A percentile compares a stretch with the other conserved stretches of the same genome.
phyloP scores from a whole-genome alignment of 2,113 vertebrate species.

The Gambusia holbrooki region DNA sequence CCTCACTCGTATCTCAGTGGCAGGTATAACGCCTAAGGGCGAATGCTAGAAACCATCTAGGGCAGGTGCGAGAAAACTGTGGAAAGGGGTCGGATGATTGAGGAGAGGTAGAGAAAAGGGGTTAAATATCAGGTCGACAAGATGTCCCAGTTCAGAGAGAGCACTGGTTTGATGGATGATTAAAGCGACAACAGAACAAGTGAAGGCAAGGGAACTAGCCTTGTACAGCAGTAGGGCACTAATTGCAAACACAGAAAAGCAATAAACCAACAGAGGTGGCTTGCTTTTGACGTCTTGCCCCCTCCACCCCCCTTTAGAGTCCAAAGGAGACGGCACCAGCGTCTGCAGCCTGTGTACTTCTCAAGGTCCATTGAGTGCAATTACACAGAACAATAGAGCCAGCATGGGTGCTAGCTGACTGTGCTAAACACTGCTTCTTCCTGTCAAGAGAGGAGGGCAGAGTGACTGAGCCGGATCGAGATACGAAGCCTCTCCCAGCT shows the following conservation, averaged over 20 bases:
- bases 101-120: constrained; percentile 53
- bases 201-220: constrained; percentile 12
- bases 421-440: constrained; percentile 64
- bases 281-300: neutral
- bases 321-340: constrained; percentile 15
- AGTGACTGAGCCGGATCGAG: constrained; percentile 50
- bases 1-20: constrained; percentile 32
- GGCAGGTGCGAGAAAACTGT: constrained; percentile 22
- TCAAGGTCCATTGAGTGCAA: constrained; percentile 74
- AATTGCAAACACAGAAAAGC: constrained; percentile 4
- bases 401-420: constrained; percentile 62
- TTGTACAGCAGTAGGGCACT: neutral
- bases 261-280: neutral
- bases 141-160: constrained; percentile 64
- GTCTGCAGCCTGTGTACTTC: constrained; percentile 39
- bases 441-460: constrained; percentile 56
- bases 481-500: constrained; percentile 35
- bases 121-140: constrained; percentile 70
- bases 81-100: constrained; percentile 40
- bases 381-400: constrained; percentile 75
- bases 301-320: neutral
- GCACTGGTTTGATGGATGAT: constrained; percentile 72
- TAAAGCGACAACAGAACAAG: constrained; percentile 14
- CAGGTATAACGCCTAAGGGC: constrained; percentile 38
- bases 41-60: constrained; percentile 14